These are phyloP conservation scores for Sinocyclocheilus rhinocerous DNA, from an alignment of 2,113 vertebrate genomes.

Conservation along the genomic window DNA sequence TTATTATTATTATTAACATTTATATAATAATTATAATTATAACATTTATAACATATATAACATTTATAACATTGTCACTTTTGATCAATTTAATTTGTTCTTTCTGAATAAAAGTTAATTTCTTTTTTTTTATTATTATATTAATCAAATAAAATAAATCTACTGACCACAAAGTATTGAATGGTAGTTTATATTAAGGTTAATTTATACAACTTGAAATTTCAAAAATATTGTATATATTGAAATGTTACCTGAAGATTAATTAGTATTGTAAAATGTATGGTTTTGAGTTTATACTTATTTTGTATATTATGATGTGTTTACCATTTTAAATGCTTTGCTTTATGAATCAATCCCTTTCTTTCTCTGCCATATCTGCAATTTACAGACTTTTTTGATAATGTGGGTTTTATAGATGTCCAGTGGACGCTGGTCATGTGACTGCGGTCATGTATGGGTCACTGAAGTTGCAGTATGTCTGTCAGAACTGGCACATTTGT, in stretches of 20 bases:
- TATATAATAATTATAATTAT: too few species aligned
- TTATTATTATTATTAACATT: too few species aligned
- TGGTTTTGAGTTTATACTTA: background rate
- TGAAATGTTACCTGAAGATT: too few species aligned
- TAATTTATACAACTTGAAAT: background rate
- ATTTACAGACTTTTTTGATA: background rate
- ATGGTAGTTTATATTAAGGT: background rate
- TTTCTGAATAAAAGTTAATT: background rate
- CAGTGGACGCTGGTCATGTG: constrained; percentile 79
- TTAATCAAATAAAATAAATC: background rate
- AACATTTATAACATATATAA: too few species aligned
- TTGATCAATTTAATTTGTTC: background rate
- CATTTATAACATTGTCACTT: background rate
- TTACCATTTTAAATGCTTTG: background rate
- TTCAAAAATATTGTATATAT: background rate
- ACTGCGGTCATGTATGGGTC: constrained; percentile 77
- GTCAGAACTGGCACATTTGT: constrained; percentile 79
- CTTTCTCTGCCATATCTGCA: background rate
- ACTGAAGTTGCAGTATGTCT: constrained; percentile 71
- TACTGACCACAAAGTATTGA: background rate
- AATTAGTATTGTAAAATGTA: too few species aligned
- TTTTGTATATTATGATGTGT: background rate
- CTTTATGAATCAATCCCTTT: background rate
- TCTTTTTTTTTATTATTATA: background rate
- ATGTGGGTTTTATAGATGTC: constrained; percentile 75